Evolutionary conservation across 2,888 invertebrate species (phyloP).

Genomic region (Papilio gigon): DNA sequence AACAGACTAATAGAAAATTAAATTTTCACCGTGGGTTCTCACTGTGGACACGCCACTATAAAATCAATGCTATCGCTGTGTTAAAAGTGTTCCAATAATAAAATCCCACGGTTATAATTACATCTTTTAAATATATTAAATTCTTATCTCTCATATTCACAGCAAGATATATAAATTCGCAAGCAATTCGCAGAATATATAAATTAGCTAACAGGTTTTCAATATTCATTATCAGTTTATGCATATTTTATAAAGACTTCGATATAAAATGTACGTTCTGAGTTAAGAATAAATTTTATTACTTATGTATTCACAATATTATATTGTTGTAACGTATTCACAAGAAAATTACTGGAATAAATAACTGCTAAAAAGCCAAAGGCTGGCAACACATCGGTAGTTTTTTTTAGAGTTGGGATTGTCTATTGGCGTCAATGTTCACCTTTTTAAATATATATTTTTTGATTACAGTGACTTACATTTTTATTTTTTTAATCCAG

Average conservation of each 20-base stretch:
- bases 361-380: background rate
- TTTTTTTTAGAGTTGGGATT: background rate
- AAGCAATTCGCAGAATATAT: background rate
- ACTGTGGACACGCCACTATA: too few species aligned
- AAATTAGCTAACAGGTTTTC: background rate
- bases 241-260: conserved; percentile 17
- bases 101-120: background rate
- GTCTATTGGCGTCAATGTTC: too few species aligned
- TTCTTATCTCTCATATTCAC: background rate
- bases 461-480: too few species aligned
- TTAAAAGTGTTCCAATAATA: background rate
- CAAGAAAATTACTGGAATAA: background rate
- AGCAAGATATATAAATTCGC: background rate
- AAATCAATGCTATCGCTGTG: too few species aligned
- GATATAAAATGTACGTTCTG: background rate
- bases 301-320: background rate
- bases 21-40: too few species aligned
- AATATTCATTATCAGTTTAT: conserved; percentile 13
- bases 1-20: too few species aligned
- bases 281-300: conserved; percentile 3
- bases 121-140: background rate
- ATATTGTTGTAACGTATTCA: background rate
- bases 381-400: too few species aligned
- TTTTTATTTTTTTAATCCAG: background rate
- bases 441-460: too few species aligned